phyloP scores from a whole-genome alignment of 2,888 invertebrate genomes.

The Rhodophaea formosa region DNA sequence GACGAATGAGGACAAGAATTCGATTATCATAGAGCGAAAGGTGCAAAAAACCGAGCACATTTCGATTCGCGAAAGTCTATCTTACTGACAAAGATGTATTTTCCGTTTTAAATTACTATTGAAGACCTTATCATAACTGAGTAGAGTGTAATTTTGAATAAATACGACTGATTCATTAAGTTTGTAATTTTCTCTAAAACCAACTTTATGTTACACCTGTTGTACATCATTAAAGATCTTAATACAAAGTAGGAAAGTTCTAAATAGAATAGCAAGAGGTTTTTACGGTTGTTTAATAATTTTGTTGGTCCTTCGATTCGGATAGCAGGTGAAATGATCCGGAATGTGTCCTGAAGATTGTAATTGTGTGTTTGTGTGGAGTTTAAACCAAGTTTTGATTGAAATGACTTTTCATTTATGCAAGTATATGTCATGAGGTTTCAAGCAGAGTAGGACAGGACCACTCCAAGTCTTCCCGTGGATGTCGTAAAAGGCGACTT shows the following conservation, averaged over 20 bases:
- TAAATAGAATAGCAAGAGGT: background rate
- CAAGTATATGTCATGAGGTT: too few relatives aligned
- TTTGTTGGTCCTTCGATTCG: conserved; percentile 4
- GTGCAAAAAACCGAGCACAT: conserved; percentile 7
- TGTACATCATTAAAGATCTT: background rate
- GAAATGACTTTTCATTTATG: background rate
- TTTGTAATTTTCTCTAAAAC: background rate
- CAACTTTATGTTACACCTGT: background rate
- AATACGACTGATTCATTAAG: background rate
- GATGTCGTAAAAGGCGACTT: too few relatives aligned
- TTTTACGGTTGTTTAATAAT: background rate
- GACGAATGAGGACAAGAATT: conserved; percentile 4
- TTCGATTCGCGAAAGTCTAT: conserved; percentile 3
- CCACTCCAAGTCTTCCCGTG: too few relatives aligned
- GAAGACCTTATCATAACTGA: background rate
- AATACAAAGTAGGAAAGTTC: background rate
- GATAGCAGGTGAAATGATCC: conserved; percentile 14
- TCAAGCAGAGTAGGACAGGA: too few relatives aligned
- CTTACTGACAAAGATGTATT: background rate
- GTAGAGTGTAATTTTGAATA: background rate
- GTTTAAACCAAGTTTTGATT: background rate
- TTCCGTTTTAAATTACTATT: background rate
- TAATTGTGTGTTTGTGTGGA: background rate
- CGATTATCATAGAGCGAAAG: conserved; percentile 9
- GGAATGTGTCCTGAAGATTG: conserved; percentile 12